A percentile compares a stretch with the other conserved stretches of the same genome.
phyloP scores from a whole-genome alignment of 1,140 invertebrate species.

The Drosophila parabipectinata region DNA sequence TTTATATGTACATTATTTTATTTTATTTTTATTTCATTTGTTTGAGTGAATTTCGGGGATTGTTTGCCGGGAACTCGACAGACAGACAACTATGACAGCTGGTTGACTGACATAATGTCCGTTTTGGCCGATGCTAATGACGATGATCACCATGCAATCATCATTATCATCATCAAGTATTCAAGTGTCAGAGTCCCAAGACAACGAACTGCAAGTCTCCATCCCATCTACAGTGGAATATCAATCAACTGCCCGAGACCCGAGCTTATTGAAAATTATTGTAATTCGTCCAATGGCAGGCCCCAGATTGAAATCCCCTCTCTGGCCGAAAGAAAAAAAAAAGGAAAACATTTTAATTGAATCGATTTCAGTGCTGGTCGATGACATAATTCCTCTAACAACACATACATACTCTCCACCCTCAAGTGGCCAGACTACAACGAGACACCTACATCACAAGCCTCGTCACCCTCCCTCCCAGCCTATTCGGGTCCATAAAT shows the following conservation, averaged over 20 bases:
- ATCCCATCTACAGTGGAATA: slow-evolving; percentile 17
- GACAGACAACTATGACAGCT: slow-evolving; percentile 62
- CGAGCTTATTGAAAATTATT: slow-evolving; percentile 64
- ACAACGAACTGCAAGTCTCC: slow-evolving; percentile 31
- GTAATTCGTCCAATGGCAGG: slow-evolving; percentile 58
- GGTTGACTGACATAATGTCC: slow-evolving; percentile 78
- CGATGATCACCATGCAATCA: slow-evolving; percentile 43
- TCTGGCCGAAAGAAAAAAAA: slow-evolving; percentile 10
- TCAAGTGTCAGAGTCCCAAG: slow-evolving; percentile 54
- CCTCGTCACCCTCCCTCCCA: slow-evolving; percentile 14
- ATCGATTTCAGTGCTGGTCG: slow-evolving; percentile 49
- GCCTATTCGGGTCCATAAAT: slow-evolving; percentile 26
- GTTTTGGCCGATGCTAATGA: slow-evolving; percentile 58
- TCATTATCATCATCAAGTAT: slow-evolving; percentile 44
- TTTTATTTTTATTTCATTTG: slow-evolving; percentile 35
- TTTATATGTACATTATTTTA: slow-evolving; percentile 47
- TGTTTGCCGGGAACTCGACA: slow-evolving; percentile 58
- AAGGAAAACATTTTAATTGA: slow-evolving; percentile 70
- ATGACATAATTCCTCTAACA: slow-evolving; percentile 67
- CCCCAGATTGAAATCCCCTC: slow-evolving; percentile 45
- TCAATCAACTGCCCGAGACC: slow-evolving; percentile 19
- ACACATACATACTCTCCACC: slow-evolving; percentile 35
- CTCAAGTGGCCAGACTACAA: slow-evolving; percentile 38
- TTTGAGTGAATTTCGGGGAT: slow-evolving; percentile 46
- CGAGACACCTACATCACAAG: slow-evolving; percentile 41